phyloP scores from a whole-genome alignment of 2,888 invertebrate genomes.

The Sclerodermus sp. region DNA sequence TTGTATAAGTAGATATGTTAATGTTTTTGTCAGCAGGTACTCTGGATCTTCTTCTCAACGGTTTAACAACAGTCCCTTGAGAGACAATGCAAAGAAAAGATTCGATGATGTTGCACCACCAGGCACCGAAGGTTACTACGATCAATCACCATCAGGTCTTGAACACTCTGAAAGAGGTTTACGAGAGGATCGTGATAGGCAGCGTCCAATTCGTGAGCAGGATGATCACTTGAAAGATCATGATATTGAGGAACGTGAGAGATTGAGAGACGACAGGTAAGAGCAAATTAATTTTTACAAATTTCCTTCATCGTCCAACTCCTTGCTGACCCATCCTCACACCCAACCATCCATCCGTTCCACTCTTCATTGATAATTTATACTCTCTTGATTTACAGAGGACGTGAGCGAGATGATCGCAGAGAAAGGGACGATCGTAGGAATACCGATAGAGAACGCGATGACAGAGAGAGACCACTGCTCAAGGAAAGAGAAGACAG shows the following conservation, averaged over 20 bases:
- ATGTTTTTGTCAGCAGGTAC: constrained; percentile 49
- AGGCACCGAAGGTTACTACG: constrained; percentile 59
- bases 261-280: constrained; percentile 49
- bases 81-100: constrained; percentile 46
- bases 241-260: constrained; percentile 45
- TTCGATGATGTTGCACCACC: constrained; percentile 56
- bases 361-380: no score
- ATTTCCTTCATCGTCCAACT: no score
- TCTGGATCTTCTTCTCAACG: constrained; percentile 41
- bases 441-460: constrained; percentile 39
- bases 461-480: constrained; percentile 47
- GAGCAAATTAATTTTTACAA: no score
- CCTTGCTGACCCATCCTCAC: no score
- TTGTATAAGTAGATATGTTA: background rate
- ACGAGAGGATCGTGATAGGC: constrained; percentile 42
- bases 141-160: constrained; percentile 52
- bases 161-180: constrained; percentile 47
- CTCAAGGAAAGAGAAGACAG: constrained; percentile 49
- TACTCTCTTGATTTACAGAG: constrained; percentile 15
- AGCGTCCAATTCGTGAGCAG: constrained; percentile 37
- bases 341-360: no score
- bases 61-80: constrained; percentile 37
- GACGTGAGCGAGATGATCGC: constrained; percentile 43
- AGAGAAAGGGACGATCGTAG: constrained; percentile 43
- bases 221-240: constrained; percentile 48